Evolutionary conservation across 2,113 vertebrate species (phyloP).

Genomic region (Lepus americanus): DNA sequence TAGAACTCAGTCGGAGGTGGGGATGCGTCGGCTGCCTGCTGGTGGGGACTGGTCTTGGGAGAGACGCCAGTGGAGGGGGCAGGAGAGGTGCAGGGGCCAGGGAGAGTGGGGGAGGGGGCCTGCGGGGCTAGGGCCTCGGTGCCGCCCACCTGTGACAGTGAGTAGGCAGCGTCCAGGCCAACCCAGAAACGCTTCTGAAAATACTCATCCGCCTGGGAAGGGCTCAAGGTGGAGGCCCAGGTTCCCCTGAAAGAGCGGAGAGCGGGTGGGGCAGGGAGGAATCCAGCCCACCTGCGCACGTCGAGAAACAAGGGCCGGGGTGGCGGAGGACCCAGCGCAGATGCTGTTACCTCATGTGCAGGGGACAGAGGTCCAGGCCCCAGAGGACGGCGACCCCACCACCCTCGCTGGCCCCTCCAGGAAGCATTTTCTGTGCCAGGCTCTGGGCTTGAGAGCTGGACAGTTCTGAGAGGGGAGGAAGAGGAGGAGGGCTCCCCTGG

Average conservation of each 20-base stretch:
- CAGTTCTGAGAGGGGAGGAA: not conserved
- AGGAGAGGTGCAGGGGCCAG: not conserved
- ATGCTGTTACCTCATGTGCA: not conserved
- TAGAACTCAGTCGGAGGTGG: not conserved
- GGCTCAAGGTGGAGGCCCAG: constrained; percentile 51
- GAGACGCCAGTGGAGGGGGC: accelerated
- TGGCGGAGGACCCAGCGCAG: accelerated
- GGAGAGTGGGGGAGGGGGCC: not conserved
- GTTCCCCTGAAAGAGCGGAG: not conserved
- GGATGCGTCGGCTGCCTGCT: not conserved
- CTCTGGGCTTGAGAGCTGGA: not conserved
- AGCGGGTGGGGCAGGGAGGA: not conserved
- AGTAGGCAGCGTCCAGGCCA: not conserved
- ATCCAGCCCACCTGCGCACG: accelerated
- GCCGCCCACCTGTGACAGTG: too few species aligned
- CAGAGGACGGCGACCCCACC: accelerated
- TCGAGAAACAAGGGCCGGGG: not conserved
- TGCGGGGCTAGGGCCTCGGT: accelerated
- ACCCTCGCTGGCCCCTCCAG: accelerated
- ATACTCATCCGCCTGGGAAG: not conserved
- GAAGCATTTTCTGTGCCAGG: not conserved
- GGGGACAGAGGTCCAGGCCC: too few species aligned
- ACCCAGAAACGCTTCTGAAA: accelerated
- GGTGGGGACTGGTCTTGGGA: not conserved
- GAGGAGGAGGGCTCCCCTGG: too few species aligned